Conservation (phyloP, 2,888 invertebrate species). For the Eulithis prunata region DNA sequence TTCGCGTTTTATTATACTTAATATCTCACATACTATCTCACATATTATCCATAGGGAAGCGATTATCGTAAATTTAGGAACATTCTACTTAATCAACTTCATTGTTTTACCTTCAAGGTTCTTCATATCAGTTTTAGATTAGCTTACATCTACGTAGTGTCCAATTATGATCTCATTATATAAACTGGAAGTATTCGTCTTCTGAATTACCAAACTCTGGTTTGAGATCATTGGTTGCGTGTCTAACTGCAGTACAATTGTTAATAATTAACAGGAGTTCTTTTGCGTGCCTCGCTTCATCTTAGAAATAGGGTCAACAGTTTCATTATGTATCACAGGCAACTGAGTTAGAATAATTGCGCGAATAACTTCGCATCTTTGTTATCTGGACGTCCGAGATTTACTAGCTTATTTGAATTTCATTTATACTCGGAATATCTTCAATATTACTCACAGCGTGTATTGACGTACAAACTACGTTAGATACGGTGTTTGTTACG, state of each 20-base stretch:
- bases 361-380: constrained; percentile 26
- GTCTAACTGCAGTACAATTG: constrained; percentile 77
- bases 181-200: constrained; percentile 40
- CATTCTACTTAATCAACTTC: constrained; percentile 43
- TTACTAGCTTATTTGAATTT: constrained; percentile 23
- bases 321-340: constrained; percentile 48
- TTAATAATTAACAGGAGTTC: constrained; percentile 78
- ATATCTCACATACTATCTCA: constrained; percentile 26
- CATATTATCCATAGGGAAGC: constrained; percentile 44
- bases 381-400: background rate
- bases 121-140: constrained; percentile 40
- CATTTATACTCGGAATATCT: constrained; percentile 41
- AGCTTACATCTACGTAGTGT: background rate
- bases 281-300: constrained; percentile 77
- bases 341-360: constrained; percentile 31
- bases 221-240: constrained; percentile 74
- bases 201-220: constrained; percentile 57
- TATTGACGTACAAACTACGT: constrained; percentile 62
- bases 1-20: constrained; percentile 34
- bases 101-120: constrained; percentile 47
- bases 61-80: constrained; percentile 46
- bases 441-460: constrained; percentile 55
- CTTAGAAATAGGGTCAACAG: constrained; percentile 75
- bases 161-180: background rate
- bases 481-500: constrained; percentile 57